Base-by-base conservation (phyloP, 2,888 invertebrate species). In the Himalopsyche anomala region DNA sequence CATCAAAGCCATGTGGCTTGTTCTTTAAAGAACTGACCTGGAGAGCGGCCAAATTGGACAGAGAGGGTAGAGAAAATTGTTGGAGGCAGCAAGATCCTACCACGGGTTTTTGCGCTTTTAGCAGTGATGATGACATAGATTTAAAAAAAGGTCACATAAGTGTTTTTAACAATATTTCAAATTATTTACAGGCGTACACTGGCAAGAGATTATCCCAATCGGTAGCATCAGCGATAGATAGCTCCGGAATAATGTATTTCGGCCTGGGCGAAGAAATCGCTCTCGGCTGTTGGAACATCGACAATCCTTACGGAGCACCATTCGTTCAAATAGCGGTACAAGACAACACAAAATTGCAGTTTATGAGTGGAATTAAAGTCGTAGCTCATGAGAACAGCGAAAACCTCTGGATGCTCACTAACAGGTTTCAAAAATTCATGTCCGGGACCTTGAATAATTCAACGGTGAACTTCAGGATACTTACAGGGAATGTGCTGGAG, bases 211-310 rank as follows among this genome's bases (percentile, higher is more conserved):
- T 93, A 0, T 94, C 95, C 0, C 97, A 97, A 90, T 93, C 95
- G n/a, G 96, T 95, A 4, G 95, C 95, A 0, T 93, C 96, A 90
- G 96, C 95, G 0, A 95, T 96, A 90, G 96, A 96, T 89, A 92
- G 92, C 51, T 92, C 95, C 81, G 96, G 96, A 0, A 93, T 96
- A 86, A 91, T 96, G 88, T 96, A 94, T 90, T 96, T 95, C 90
- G 96, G 96, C 0, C 90, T 95, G 5, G 93, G 96, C 91, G 93
- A 94, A 0, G 95, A 96, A 0, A 94, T 95, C 5, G 94, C 95
- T 42, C 92, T 97, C 40, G 94, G 94, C 90, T 96, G 96, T 89
- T 97, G 97, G 96, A 96, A 97, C 90, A 94, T 95, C 2, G 93
- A 91, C 0, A 94, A 94, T 0, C 93, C 95, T n/a, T 96, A 94